These are phyloP conservation scores for Phoronis australis DNA, from an alignment of 2,888 invertebrate genomes.

Conservation along the genomic window DNA sequence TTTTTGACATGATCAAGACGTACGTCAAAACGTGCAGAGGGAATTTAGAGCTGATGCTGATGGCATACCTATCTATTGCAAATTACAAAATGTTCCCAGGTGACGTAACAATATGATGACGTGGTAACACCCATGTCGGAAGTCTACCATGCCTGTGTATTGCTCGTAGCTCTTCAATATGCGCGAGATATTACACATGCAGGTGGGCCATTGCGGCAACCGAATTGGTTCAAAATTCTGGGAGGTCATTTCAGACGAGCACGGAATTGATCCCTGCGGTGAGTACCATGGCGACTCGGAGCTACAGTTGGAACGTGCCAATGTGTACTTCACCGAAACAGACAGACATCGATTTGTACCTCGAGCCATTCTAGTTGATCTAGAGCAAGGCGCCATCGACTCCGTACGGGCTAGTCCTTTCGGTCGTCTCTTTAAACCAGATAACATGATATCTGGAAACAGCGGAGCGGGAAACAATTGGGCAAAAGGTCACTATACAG, in stretches of 20 bases:
- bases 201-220: conserved; percentile 18
- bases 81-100: too few relatives aligned
- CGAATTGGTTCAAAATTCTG: conserved; percentile 28
- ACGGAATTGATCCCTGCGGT: conserved; percentile 44
- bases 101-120: too few relatives aligned
- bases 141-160: too few relatives aligned
- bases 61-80: too few relatives aligned
- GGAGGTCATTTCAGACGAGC: conserved; percentile 49
- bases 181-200: conserved; percentile 17
- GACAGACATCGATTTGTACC: conserved; percentile 84
- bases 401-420: conserved; percentile 86
- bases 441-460: conserved; percentile 80
- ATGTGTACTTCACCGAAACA: conserved; percentile 87
- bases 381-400: conserved; percentile 95
- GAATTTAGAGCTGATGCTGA: too few relatives aligned
- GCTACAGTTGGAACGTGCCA: conserved; percentile 40
- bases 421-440: conserved; percentile 84
- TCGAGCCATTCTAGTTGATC: conserved; percentile 82
- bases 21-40: too few relatives aligned
- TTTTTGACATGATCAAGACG: too few relatives aligned
- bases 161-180: too few relatives aligned
- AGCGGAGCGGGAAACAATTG: conserved; percentile 69
- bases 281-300: conserved; percentile 34
- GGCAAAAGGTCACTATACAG: conserved; percentile 91
- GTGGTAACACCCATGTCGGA: too few relatives aligned